Evolutionary conservation across 1,140 invertebrate species (phyloP).

Genomic region (Monochamus saltuarius): DNA sequence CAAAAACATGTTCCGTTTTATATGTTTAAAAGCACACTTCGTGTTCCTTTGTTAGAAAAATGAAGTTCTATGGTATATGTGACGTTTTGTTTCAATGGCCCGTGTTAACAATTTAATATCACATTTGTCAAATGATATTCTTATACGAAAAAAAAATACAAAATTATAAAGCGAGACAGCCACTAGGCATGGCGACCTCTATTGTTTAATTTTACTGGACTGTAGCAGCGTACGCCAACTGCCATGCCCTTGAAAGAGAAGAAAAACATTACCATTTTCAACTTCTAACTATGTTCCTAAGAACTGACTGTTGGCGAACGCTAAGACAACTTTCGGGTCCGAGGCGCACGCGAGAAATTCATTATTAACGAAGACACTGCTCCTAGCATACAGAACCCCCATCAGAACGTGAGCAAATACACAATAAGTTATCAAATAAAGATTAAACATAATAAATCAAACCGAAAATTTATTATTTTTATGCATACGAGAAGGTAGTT

Average conservation of each 20-base stretch:
- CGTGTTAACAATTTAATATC: constrained; percentile 28
- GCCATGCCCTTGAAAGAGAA: constrained; percentile 21
- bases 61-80: neutral
- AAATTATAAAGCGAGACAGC: constrained; percentile 44
- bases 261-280: constrained; percentile 26
- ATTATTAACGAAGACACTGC: no score
- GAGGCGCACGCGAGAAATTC: no score
- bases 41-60: neutral
- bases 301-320: neutral
- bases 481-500: no score
- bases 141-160: constrained; percentile 39
- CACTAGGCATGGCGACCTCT: constrained; percentile 45
- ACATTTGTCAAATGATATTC: constrained; percentile 40
- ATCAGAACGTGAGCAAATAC: no score
- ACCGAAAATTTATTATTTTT: no score
- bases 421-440: no score
- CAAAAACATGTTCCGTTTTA: neutral
- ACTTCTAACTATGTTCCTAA: constrained; percentile 22
- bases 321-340: no score
- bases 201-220: constrained; percentile 49
- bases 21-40: neutral
- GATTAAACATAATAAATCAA: no score
- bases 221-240: constrained; percentile 46
- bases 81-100: neutral
- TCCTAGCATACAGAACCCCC: no score